Evolutionary conservation across 2,797 vertebrate genomes (phyloP).

Genomic region (Etheostoma perlongum): DNA sequence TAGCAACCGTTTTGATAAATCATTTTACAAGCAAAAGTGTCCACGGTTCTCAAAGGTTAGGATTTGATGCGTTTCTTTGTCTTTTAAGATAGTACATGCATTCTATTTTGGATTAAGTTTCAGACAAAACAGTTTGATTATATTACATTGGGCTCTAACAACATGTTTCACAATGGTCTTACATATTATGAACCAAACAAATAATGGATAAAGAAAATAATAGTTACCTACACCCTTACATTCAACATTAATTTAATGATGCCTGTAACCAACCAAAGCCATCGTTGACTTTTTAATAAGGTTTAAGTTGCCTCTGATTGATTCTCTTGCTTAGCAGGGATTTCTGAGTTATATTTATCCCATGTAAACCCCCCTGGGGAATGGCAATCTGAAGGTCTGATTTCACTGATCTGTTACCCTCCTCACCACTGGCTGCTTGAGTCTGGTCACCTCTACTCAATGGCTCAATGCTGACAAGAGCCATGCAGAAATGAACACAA

Average conservation of each 20-base stretch:
- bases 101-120: neutral
- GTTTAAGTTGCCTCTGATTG: slow-evolving; percentile 42
- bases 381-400: slow-evolving; percentile 78
- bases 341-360: slow-evolving; percentile 84
- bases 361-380: slow-evolving; percentile 69
- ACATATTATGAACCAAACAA: neutral
- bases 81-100: neutral
- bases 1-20: neutral
- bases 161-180: neutral
- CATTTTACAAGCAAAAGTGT: neutral
- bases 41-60: neutral
- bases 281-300: slow-evolving; percentile 9
- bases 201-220: slow-evolving; percentile 1
- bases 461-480: slow-evolving; percentile 11
- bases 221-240: neutral
- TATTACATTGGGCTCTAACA: neutral
- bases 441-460: slow-evolving; percentile 21
- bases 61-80: neutral
- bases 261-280: neutral
- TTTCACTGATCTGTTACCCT: slow-evolving; percentile 78
- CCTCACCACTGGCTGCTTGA: slow-evolving; percentile 28
- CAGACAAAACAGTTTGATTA: neutral
- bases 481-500: slow-evolving; percentile 15
- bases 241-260: neutral
- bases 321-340: slow-evolving; percentile 74